phyloP scores from a whole-genome alignment of 1,140 invertebrate genomes.

The Camponotus floridanus region DNA sequence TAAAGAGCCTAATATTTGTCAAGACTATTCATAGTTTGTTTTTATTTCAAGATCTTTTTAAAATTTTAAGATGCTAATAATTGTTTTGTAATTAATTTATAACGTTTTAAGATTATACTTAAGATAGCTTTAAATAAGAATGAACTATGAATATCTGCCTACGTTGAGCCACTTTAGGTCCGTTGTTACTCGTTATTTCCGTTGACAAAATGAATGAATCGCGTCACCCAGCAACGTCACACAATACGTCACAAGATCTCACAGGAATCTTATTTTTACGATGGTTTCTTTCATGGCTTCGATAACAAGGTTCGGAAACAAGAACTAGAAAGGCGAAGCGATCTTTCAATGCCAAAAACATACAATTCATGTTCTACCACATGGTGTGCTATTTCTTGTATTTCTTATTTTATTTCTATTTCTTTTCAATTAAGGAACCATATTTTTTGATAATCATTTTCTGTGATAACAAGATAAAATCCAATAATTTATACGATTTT shows the following conservation, averaged over 20 bases:
- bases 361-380: background rate
- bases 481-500: background rate
- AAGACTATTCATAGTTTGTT: no score
- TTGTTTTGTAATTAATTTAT: no score
- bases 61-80: no score
- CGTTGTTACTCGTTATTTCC: background rate
- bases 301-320: background rate
- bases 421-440: background rate
- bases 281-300: background rate
- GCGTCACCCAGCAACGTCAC: background rate
- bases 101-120: no score
- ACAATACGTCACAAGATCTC: background rate
- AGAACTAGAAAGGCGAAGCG: background rate
- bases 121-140: no score
- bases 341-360: background rate
- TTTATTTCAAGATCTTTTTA: no score
- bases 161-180: no score
- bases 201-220: background rate
- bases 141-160: no score
- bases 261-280: conserved; percentile 42
- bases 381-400: background rate
- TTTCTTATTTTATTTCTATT: background rate
- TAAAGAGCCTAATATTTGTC: no score
- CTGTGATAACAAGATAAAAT: background rate
- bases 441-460: background rate